Percentiles rank a stretch among this genome's conserved stretches.
Conservation (phyloP, 2,888 invertebrate species). For the Protophormia terraenovae region DNA sequence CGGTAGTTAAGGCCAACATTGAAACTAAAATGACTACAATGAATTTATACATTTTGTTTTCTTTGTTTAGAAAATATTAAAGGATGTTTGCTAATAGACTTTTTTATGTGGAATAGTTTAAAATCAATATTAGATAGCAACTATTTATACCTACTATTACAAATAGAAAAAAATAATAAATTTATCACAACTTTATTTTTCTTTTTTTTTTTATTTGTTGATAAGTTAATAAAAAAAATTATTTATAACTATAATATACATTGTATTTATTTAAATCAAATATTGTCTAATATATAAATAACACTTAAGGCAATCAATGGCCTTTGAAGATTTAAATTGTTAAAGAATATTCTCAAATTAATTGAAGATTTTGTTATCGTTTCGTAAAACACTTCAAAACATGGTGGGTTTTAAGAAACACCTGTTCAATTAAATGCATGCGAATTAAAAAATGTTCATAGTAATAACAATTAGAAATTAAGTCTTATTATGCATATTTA, state of each 20-base stretch:
- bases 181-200: too few species aligned
- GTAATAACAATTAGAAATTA: too few species aligned
- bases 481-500: too few species aligned
- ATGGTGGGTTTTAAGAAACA: neutral
- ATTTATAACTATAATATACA: too few species aligned
- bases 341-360: neutral
- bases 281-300: too few species aligned
- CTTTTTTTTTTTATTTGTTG: too few species aligned
- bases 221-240: neutral
- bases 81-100: neutral
- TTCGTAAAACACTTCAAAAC: neutral
- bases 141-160: too few species aligned
- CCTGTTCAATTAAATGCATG: neutral
- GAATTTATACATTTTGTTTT: slow-evolving; percentile 54
- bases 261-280: neutral
- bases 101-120: neutral
- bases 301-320: too few species aligned
- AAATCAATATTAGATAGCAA: too few species aligned
- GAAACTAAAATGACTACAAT: slow-evolving; percentile 18
- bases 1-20: slow-evolving; percentile 5
- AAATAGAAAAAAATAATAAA: too few species aligned
- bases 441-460: too few species aligned
- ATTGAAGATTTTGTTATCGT: neutral
- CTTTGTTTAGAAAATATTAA: too few species aligned
- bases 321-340: neutral